Percentiles rank a stretch among this genome's conserved stretches.
phyloP scores from a whole-genome alignment of 1,140 invertebrate species.

The Artemia franciscana region DNA sequence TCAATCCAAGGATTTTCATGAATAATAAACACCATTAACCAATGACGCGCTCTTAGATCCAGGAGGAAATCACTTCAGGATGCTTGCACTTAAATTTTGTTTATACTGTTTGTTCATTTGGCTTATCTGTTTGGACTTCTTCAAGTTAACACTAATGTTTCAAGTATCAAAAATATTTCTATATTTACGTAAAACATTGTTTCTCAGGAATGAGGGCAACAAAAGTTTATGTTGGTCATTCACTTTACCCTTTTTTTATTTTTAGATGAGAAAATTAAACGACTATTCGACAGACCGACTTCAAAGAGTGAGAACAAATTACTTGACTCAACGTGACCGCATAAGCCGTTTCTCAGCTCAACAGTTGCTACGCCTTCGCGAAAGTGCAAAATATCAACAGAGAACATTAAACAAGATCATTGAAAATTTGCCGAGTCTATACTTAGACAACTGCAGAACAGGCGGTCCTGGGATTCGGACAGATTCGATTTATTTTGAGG shows the following conservation, averaged over 20 bases:
- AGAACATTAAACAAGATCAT: constrained; percentile 79
- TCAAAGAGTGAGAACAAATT: constrained; percentile 78
- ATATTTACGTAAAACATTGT: too few species aligned
- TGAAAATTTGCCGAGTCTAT: constrained; percentile 72
- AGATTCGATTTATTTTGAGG: constrained; percentile 46
- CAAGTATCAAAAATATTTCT: too few species aligned
- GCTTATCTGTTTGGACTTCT: too few species aligned
- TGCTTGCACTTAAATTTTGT: too few species aligned
- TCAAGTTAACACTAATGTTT: too few species aligned
- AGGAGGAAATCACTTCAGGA: too few species aligned
- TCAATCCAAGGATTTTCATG: too few species aligned
- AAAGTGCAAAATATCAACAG: constrained; percentile 85
- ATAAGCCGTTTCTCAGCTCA: constrained; percentile 81
- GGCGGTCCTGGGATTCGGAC: constrained; percentile 56
- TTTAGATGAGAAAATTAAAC: constrained; percentile 35
- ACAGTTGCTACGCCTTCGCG: constrained; percentile 59
- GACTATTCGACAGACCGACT: constrained; percentile 71
- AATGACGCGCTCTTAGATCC: too few species aligned
- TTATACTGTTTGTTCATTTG: too few species aligned
- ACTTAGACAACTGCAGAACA: constrained; percentile 68
- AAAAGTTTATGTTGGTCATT: too few species aligned
- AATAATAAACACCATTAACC: too few species aligned
- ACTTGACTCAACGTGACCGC: constrained; percentile 77
- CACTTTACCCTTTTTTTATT: neutral
- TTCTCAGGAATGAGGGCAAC: too few species aligned